Evolutionary conservation across 2,888 invertebrate species (phyloP), one percentile per base, ranked within the genome.

Genomic region (Morpho deidamia): DNA sequence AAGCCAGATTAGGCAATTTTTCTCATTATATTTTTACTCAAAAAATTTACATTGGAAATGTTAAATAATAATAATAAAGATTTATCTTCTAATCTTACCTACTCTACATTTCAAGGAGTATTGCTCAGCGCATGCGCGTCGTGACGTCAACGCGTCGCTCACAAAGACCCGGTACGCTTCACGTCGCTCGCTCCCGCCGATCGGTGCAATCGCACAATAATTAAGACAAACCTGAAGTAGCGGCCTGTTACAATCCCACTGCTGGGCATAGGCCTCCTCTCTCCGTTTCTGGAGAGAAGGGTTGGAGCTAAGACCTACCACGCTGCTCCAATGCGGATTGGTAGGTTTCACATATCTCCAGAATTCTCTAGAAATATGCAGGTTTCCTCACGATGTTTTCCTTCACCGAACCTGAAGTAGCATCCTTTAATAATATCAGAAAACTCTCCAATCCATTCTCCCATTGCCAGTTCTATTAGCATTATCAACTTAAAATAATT

Each of bases 71-170:
- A 38, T 34, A 34, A 41, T 10, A 48, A 35, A 14, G 41, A 33
- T 45, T n/a, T 7, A 50, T 84, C 81, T 84, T 69, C 51, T 51
- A 50, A 48, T 23, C 61, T 44, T 9, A 10, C 54, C 8, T 81
- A 64, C 59, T 74, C 87, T 86, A 63, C 60, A 47, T 60, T 64
- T 57, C 61, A 80, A 87, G 85, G 87, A 87, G 77, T 65, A 55
- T 23, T 35, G 40, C 10, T 57, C 34, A 61, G 78, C 87, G 87
- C 88, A 79, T 74, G 86, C 83, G 87, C 75, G 72, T 69, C 14
- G 69, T 87, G 86, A 86, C 87, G 87, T 88, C 87, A 87, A 72
- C 68, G 68, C 73, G 70, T 72, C 73, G 68, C 76, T 58, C 64
- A 61, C 61, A 60, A 61, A 60, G 59, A 56, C 60, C 62, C 57